Conservation (phyloP, 2,888 invertebrate genomes). For the Folsomia candida region DNA sequence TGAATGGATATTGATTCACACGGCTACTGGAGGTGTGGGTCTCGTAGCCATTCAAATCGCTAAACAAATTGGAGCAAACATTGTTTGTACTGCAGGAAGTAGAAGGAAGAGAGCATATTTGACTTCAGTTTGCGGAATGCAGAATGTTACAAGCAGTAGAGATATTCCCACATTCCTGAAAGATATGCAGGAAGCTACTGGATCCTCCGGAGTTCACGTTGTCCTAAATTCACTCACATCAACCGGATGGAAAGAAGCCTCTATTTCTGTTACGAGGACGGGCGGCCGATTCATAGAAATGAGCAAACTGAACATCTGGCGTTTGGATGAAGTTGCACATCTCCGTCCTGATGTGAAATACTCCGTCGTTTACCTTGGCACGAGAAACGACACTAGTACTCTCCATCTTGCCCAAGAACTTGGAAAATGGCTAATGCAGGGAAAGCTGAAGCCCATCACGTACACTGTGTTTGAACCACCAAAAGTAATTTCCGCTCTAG, state of each 20-base stretch:
- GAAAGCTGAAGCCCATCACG: too few species aligned
- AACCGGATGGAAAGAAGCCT: constrained; percentile 4
- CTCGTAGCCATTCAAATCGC: constrained; percentile 22
- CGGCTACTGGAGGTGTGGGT: constrained; percentile 22
- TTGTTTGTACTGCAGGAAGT: constrained; percentile 30
- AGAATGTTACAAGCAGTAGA: background rate
- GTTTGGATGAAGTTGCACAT: background rate
- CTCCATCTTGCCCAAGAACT: too few species aligned
- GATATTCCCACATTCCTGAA: background rate
- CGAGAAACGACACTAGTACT: too few species aligned
- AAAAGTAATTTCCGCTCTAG: too few species aligned
- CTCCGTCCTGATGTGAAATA: constrained; percentile 3
- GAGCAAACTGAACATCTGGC: constrained; percentile 12
- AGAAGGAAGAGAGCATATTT: constrained; percentile 23
- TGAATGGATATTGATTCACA: constrained; percentile 15
- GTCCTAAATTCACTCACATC: too few species aligned
- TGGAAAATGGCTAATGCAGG: too few species aligned
- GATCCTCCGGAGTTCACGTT: background rate
- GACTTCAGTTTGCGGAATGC: background rate
- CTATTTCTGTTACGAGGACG: background rate
- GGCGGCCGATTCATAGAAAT: constrained; percentile 7
- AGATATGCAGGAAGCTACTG: background rate
- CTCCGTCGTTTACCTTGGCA: too few species aligned
- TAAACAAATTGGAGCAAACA: constrained; percentile 11
- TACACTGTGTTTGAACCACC: too few species aligned